These are phyloP conservation scores for Sinopyrophorus schimmeli DNA, from an alignment of 2,888 invertebrate genomes.

Conservation along the genomic window DNA sequence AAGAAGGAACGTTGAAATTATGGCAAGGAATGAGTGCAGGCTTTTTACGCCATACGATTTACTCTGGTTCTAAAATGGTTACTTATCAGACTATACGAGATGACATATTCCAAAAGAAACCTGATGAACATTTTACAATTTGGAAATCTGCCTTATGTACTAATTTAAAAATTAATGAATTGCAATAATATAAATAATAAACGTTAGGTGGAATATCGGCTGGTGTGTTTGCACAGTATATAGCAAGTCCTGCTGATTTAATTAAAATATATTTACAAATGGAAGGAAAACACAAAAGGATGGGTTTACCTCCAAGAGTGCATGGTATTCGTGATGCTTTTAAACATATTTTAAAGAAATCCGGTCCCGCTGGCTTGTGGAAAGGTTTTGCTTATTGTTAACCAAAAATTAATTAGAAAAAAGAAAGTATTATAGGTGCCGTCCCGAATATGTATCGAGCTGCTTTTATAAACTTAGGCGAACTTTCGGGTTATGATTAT, in stretches of 20 bases:
- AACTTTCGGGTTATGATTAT: slow-evolving; percentile 87
- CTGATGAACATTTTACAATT: slow-evolving; percentile 65
- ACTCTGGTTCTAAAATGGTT: slow-evolving; percentile 82
- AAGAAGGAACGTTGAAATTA: slow-evolving; percentile 81
- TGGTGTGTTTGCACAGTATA: slow-evolving; percentile 87
- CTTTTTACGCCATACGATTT: slow-evolving; percentile 81
- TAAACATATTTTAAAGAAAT: slow-evolving; percentile 68
- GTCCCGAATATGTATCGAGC: slow-evolving; percentile 87
- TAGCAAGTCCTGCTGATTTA: slow-evolving; percentile 88
- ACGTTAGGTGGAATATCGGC: slow-evolving; percentile 74
- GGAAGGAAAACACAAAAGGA: slow-evolving; percentile 80
- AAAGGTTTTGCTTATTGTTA: slow-evolving; percentile 60
- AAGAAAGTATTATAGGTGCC: slow-evolving; percentile 61
- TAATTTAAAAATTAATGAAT: too few relatives aligned
- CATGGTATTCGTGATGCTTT: slow-evolving; percentile 78
- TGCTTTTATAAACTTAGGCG: slow-evolving; percentile 80
- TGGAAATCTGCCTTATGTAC: slow-evolving; percentile 67
- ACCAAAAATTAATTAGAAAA: not conserved
- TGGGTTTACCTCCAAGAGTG: slow-evolving; percentile 82
- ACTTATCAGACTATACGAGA: slow-evolving; percentile 83
- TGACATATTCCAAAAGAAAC: slow-evolving; percentile 65
- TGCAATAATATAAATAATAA: not conserved
- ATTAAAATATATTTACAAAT: slow-evolving; percentile 95
- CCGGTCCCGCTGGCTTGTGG: slow-evolving; percentile 85
- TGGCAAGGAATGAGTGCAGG: slow-evolving; percentile 92